Percentiles rank a stretch among this genome's conserved stretches.
Evolutionary conservation across 1,140 invertebrate species (phyloP).

Genomic region (Gryon sp.): DNA sequence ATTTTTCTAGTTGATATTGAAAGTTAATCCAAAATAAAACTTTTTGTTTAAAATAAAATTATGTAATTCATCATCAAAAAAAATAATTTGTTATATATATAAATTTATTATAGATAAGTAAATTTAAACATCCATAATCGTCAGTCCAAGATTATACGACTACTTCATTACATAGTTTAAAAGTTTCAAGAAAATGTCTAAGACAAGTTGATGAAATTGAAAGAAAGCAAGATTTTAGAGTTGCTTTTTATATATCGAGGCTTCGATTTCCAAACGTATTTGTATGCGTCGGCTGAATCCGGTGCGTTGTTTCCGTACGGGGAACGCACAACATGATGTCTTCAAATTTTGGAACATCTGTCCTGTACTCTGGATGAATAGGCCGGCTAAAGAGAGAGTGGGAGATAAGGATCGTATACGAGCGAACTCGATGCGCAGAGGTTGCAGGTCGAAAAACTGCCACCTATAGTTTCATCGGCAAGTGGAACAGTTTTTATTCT

Average conservation of each 20-base stretch:
- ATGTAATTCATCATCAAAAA: too few species aligned
- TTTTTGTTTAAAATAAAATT: too few species aligned
- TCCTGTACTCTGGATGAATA: conserved; percentile 38
- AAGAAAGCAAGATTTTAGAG: conserved; percentile 7
- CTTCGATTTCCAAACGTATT: background rate
- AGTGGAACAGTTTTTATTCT: conserved; percentile 22
- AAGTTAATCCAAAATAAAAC: too few species aligned
- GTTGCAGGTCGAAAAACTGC: conserved; percentile 48
- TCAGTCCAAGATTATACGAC: too few species aligned
- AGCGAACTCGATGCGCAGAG: conserved; percentile 24
- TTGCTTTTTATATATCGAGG: too few species aligned
- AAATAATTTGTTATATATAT: too few species aligned
- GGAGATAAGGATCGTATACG: conserved; percentile 15
- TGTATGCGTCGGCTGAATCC: conserved; percentile 45
- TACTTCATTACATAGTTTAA: too few species aligned
- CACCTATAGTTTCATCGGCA: conserved; percentile 29
- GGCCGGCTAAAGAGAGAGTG: conserved; percentile 18
- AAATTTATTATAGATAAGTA: too few species aligned
- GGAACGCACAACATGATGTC: conserved; percentile 60
- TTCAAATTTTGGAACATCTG: conserved; percentile 58
- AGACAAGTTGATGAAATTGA: background rate
- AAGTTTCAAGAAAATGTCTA: background rate
- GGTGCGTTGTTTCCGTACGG: conserved; percentile 60
- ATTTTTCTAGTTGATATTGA: too few species aligned
- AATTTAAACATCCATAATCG: too few species aligned